Conservation (phyloP, 1,140 invertebrate genomes). For the Drosophila hydei region DNA sequence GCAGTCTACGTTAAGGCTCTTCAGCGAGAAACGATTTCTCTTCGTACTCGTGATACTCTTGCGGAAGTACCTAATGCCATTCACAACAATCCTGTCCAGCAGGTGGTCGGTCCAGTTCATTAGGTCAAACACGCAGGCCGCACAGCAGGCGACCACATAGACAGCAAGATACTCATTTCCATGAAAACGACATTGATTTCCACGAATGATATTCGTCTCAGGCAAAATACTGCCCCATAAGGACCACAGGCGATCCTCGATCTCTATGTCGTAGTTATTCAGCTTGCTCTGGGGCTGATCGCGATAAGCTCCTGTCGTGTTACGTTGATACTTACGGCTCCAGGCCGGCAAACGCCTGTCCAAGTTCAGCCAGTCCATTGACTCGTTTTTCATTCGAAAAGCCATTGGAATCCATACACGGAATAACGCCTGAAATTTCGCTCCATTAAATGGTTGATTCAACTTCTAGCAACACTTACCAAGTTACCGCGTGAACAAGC, state of each 20-base stretch:
- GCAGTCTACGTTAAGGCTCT: conserved; percentile 84
- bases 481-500: neutral
- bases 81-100: conserved; percentile 86
- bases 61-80: conserved; percentile 85
- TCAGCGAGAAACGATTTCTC: conserved; percentile 85
- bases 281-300: conserved; percentile 84
- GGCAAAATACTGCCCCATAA: conserved; percentile 86
- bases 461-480: neutral
- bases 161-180: conserved; percentile 86
- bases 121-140: conserved; percentile 85
- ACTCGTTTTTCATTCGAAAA: conserved; percentile 76
- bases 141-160: conserved; percentile 85
- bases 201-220: conserved; percentile 83
- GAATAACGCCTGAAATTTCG: neutral
- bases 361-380: conserved; percentile 85
- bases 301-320: conserved; percentile 84
- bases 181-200: conserved; percentile 59
- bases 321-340: conserved; percentile 84
- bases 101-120: conserved; percentile 86
- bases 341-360: conserved; percentile 84
- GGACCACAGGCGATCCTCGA: conserved; percentile 86
- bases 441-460: neutral
- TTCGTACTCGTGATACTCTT: conserved; percentile 81
- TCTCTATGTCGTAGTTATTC: conserved; percentile 87
- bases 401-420: neutral